Evolutionary conservation across 2,113 vertebrate genomes (phyloP), one percentile per base, ranked within the genome.

Genomic region (Loxodonta africana): DNA sequence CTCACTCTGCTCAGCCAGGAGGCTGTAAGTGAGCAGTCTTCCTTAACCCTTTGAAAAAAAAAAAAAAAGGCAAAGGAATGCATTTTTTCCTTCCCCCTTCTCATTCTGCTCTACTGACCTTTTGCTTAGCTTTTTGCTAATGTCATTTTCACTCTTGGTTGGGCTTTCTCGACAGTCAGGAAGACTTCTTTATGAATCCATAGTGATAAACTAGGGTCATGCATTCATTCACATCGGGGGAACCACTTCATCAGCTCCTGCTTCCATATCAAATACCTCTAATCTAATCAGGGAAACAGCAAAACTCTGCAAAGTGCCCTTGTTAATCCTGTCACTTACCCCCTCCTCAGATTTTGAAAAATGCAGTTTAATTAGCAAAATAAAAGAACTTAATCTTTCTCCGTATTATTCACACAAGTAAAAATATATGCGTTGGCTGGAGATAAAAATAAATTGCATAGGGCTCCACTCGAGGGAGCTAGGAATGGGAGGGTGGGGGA

Each of bases 121-220:
- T 98, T 98, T 91, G 95, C 97, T 98, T 97, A 97, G 98, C 98
- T 98, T 98, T 98, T 97, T 97, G 98, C 97, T 98, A 98, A 98
- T 98, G 98, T 98, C 98, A 96, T 98, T 98, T 99, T 99, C 98
- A 98, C 98, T 98, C 97, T 98, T 98, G 98, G 97, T 97, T 98
- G 98, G 98, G 97, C 98, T 98, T 98, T 97, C 93, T 96, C 95
- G 95, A 98, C 98, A 97, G 97, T 92, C 93, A 96, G 97, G 98
- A 97, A 98, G 97, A 97, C 96, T 98, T 98, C 98, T 98, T 98
- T 98, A 98, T 97, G 98, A 98, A 98, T 98, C 97, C 62, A 20
- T 48, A 23, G 97, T 96, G 98, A 98, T 98, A 98, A 98, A 98
- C 96, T 93, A 88, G 96, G 95, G 96, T 97, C 8, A 2, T 90